phyloP scores from a whole-genome alignment of 2,888 invertebrate genomes.

The Lacanobia oleracea region DNA sequence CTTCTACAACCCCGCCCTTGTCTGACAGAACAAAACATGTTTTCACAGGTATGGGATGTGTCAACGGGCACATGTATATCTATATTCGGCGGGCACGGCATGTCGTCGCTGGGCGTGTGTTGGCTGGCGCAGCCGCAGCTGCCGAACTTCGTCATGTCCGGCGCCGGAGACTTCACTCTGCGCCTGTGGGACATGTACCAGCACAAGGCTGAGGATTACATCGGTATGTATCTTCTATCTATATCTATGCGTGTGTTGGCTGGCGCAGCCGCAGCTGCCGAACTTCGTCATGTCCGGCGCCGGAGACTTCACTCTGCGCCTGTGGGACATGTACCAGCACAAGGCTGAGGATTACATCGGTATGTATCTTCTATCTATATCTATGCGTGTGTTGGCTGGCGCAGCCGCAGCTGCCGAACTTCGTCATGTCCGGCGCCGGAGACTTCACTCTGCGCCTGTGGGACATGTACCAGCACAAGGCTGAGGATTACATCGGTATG shows the following conservation, averaged over 20 bases:
- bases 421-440: conserved; percentile 92
- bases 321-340: conserved; percentile 91
- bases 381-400: conserved; percentile 93
- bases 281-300: conserved; percentile 92
- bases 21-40: too few species aligned
- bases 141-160: conserved; percentile 91
- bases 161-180: conserved; percentile 92
- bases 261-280: conserved; percentile 89
- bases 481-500: conserved; percentile 73
- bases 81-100: conserved; percentile 91
- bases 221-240: conserved; percentile 80
- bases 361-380: conserved; percentile 85
- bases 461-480: conserved; percentile 88
- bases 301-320: conserved; percentile 91
- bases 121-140: conserved; percentile 92
- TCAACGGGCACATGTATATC: conserved; percentile 82
- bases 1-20: too few species aligned
- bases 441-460: conserved; percentile 93
- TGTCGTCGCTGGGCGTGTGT: conserved; percentile 89
- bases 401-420: conserved; percentile 87
- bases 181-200: conserved; percentile 91
- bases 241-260: conserved; percentile 92
- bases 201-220: conserved; percentile 79
- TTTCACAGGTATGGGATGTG: conserved; percentile 79
- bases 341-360: conserved; percentile 75